Conservation (phyloP, 2,797 vertebrate species). For the Dromococcyx pavoninus region DNA sequence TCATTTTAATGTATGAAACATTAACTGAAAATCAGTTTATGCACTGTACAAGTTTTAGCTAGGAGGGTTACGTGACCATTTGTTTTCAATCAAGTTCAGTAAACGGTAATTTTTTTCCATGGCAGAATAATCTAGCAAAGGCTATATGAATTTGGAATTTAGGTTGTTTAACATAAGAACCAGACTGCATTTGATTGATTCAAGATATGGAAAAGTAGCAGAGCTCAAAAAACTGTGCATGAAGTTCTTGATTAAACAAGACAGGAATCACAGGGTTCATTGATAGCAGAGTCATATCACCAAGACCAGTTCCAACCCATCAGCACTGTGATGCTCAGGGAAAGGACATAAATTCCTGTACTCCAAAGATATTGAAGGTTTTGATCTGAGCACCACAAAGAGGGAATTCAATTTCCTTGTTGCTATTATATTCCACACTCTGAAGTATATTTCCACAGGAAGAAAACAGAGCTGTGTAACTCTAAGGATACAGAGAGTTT, state of each 20-base stretch:
- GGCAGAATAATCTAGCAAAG: constrained; percentile 21
- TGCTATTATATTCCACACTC: not conserved
- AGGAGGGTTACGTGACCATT: not conserved
- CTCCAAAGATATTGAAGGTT: not conserved
- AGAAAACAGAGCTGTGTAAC: not conserved
- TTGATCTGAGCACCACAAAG: not conserved
- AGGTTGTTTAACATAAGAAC: constrained; percentile 50
- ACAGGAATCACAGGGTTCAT: constrained; percentile 37
- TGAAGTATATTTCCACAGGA: not conserved
- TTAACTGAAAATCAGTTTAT: not conserved
- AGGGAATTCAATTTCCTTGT: not conserved
- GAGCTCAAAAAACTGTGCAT: constrained; percentile 28
- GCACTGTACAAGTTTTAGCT: not conserved
- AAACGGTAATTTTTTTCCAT: not conserved
- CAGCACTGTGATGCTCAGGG: not conserved
- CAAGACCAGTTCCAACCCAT: not conserved
- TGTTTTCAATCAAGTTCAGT: constrained; percentile 1
- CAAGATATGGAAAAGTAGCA: constrained; percentile 26
- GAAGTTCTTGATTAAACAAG: constrained; percentile 53
- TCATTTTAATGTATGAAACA: not conserved
- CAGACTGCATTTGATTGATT: constrained; percentile 51
- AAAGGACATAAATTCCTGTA: constrained; percentile 5
- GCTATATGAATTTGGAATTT: constrained; percentile 32
- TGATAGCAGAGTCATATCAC: constrained; percentile 11
- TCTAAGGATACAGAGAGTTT: not conserved